phyloP scores from a whole-genome alignment of 2,797 vertebrate genomes.

The Coreius guichenoti region DNA sequence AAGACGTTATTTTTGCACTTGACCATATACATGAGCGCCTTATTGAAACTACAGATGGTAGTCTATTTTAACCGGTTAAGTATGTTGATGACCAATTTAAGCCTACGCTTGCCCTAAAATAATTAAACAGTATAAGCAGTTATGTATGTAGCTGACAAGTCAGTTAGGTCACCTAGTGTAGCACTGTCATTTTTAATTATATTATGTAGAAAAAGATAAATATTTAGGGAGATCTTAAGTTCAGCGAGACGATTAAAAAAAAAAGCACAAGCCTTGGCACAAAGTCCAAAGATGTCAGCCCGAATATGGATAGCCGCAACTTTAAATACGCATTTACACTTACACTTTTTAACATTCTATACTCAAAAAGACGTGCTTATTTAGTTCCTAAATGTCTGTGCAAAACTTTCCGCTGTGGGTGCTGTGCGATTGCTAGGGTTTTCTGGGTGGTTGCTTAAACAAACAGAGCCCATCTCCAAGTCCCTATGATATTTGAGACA shows the following conservation, averaged over 20 bases:
- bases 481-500: not conserved
- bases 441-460: not conserved
- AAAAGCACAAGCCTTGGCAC: not conserved
- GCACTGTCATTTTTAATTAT: not conserved
- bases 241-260: not conserved
- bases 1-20: conserved; percentile 21
- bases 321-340: not conserved
- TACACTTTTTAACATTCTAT: not conserved
- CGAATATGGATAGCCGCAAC: not conserved
- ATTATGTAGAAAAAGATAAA: not conserved
- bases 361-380: not conserved
- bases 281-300: not conserved
- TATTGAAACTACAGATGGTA: conserved; percentile 35
- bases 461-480: not conserved
- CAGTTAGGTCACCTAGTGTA: not conserved
- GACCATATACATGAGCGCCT: not conserved
- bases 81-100: conserved; percentile 2
- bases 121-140: conserved; percentile 10
- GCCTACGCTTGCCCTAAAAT: conserved; percentile 24
- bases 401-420: not conserved
- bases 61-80: conserved; percentile 20
- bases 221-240: not conserved
- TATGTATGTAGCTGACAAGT: not conserved
- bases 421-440: not conserved
- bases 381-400: not conserved